phyloP scores from a whole-genome alignment of 2,113 vertebrate genomes.

The Manacus vitellinus region DNA sequence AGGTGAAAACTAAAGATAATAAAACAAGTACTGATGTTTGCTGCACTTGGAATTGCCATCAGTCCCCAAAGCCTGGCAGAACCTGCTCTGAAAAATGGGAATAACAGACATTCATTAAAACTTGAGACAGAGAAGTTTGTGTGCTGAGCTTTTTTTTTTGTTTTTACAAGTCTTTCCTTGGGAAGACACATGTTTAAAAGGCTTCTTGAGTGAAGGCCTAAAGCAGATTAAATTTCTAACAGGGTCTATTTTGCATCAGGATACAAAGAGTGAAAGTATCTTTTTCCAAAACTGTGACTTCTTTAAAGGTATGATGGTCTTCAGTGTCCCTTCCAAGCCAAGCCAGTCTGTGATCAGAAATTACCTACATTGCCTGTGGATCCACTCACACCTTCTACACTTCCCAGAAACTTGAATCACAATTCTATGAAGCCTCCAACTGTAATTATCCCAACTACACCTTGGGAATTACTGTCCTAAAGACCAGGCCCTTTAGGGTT shows the following conservation, averaged over 20 bases:
- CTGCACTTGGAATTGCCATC: neutral
- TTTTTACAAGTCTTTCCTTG: neutral
- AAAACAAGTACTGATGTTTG: neutral
- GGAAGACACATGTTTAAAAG: neutral
- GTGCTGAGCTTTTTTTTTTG: too few relatives aligned
- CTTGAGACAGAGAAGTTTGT: neutral
- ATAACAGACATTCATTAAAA: neutral
- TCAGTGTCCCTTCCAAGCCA: neutral
- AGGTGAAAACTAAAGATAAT: neutral
- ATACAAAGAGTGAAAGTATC: neutral
- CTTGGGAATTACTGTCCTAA: neutral
- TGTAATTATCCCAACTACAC: neutral
- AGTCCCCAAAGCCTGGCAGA: neutral
- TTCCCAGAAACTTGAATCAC: neutral
- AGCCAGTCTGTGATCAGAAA: neutral
- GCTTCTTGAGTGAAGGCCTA: neutral
- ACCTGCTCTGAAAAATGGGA: neutral
- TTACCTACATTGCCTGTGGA: neutral
- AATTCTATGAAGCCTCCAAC: neutral
- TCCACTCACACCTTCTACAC: neutral
- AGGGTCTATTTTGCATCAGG: neutral
- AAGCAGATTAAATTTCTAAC: neutral
- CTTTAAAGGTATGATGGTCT: neutral
- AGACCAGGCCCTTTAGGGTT: conserved; percentile 1
- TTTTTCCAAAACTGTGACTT: neutral